Conservation (phyloP, 2,888 invertebrate genomes). For the Heteromurus nitidus region DNA sequence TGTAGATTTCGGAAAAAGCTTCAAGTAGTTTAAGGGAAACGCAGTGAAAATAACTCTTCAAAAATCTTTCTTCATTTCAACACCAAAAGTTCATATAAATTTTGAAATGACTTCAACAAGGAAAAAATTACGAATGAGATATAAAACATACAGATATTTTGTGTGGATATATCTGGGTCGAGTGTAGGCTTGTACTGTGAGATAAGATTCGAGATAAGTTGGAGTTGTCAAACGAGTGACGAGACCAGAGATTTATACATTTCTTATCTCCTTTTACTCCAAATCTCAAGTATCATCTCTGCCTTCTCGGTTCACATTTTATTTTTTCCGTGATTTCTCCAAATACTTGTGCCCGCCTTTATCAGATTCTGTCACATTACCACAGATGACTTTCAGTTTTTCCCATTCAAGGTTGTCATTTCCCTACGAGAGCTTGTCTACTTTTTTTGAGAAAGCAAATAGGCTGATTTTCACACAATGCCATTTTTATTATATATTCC, state of each 20-base stretch:
- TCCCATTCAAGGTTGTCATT: too few species aligned
- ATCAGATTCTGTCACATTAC: conserved; percentile 16
- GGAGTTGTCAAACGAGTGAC: conserved; percentile 34
- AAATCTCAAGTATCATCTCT: conserved; percentile 19
- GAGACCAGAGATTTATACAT: conserved; percentile 38
- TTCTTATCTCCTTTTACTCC: conserved; percentile 2
- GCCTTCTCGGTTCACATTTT: conserved; percentile 26
- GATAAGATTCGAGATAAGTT: conserved; percentile 29
- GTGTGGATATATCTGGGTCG: conserved; percentile 18
- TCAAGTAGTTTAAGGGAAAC: too few species aligned
- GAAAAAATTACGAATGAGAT: background rate
- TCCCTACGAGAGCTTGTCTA: too few species aligned
- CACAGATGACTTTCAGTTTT: background rate
- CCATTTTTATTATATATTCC: too few species aligned
- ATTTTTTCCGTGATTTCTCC: background rate
- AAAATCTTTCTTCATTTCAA: background rate
- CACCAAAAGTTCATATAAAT: background rate
- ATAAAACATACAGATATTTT: background rate
- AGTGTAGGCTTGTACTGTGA: conserved; percentile 26
- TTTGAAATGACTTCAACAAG: background rate
- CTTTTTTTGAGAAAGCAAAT: too few species aligned
- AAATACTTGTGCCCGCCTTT: conserved; percentile 27
- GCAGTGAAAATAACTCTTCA: background rate
- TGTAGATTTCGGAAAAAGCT: too few species aligned
- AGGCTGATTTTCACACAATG: too few species aligned